phyloP scores from a whole-genome alignment of 1,140 invertebrate species.

The Dendroctonus valens region DNA sequence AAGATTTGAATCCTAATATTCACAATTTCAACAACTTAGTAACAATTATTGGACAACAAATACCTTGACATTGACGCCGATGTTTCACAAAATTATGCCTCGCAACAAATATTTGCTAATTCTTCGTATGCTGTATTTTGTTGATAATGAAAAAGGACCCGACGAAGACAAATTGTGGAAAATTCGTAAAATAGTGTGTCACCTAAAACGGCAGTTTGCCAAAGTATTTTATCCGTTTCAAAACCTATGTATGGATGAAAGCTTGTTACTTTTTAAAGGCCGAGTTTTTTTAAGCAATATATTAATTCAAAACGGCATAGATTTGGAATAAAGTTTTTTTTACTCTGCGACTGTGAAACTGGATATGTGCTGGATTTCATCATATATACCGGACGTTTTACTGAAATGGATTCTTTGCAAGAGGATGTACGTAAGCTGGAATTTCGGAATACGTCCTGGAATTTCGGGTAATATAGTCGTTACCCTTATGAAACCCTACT shows the following conservation, averaged over 20 bases:
- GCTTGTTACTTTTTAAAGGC: conserved; percentile 45
- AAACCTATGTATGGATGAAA: conserved; percentile 40
- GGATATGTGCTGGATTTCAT: conserved; percentile 47
- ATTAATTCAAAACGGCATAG: conserved; percentile 45
- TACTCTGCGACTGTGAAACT: conserved; percentile 44
- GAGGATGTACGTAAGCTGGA: conserved; percentile 23
- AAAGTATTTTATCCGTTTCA: conserved; percentile 32
- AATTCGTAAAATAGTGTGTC: background rate
- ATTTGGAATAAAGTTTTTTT: conserved; percentile 50
- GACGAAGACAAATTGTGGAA: conserved; percentile 14
- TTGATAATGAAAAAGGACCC: conserved; percentile 27
- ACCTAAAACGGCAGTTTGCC: conserved; percentile 20
- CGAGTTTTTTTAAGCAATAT: conserved; percentile 47
- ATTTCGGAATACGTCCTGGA: conserved; percentile 31
- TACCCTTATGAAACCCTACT: conserved; percentile 35
- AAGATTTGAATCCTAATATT: too few relatives aligned
- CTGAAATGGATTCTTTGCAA: conserved; percentile 13
- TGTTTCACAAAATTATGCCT: conserved; percentile 40
- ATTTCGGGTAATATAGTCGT: conserved; percentile 41
- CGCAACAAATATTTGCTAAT: conserved; percentile 37
- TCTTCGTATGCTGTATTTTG: conserved; percentile 33
- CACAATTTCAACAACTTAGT: too few relatives aligned
- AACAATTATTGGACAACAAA: conserved; percentile 37
- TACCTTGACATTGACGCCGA: conserved; percentile 36
- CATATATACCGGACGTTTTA: conserved; percentile 43